A percentile compares a stretch with the other conserved stretches of the same genome.
Conservation (phyloP, 2,113 vertebrate species). For the Antigone vipio region DNA sequence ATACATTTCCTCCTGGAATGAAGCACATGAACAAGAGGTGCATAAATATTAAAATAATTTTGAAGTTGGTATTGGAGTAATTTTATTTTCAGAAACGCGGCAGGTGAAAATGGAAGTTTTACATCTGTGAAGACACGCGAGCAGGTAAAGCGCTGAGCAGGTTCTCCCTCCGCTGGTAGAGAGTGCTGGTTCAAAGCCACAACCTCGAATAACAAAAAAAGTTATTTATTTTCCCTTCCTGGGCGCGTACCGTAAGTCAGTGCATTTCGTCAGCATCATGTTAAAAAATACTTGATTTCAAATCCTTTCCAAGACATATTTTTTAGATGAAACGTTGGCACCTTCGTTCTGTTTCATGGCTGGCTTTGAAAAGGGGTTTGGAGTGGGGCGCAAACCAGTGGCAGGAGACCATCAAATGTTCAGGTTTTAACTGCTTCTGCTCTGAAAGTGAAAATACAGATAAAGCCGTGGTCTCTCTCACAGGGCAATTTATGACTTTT, state of each 20-base stretch:
- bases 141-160: neutral
- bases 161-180: neutral
- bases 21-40: neutral
- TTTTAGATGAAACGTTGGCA: neutral
- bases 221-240: neutral
- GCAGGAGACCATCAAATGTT: neutral
- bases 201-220: neutral
- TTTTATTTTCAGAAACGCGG: neutral
- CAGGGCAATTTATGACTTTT: neutral
- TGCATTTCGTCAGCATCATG: neutral
- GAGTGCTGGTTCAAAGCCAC: neutral
- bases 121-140: too few species aligned
- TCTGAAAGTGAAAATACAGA: neutral
- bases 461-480: neutral
- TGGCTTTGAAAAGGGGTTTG: neutral
- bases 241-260: fast-evolving
- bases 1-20: neutral
- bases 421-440: neutral
- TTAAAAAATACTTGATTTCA: neutral
- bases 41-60: neutral
- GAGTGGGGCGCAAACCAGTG: too few species aligned
- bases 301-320: neutral
- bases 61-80: neutral
- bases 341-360: neutral
- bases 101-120: neutral